These are phyloP conservation scores for Battus philenor DNA, from an alignment of 1,140 invertebrate species.

Conservation along the genomic window DNA sequence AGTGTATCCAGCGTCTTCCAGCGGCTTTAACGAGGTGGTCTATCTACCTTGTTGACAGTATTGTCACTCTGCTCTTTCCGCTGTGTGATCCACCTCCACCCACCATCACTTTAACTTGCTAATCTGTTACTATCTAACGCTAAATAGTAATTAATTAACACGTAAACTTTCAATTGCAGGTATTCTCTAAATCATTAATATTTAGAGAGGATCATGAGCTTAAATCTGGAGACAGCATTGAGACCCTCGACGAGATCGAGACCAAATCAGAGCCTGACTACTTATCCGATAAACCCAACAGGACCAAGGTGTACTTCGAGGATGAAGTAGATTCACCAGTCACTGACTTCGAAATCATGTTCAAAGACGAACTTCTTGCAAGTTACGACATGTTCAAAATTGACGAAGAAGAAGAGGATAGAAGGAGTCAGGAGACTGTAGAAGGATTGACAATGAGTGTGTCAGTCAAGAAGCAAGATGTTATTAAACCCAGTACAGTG, in stretches of 20 bases:
- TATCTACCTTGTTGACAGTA: no score
- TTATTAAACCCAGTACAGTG: slow-evolving; percentile 60
- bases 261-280: slow-evolving; percentile 67
- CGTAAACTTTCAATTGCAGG: slow-evolving; percentile 40
- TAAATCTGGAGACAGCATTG: slow-evolving; percentile 46
- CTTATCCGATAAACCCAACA: slow-evolving; percentile 54
- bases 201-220: slow-evolving; percentile 69
- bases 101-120: no score
- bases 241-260: slow-evolving; percentile 54
- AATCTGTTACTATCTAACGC: no score
- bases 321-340: slow-evolving; percentile 64
- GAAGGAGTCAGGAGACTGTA: slow-evolving; percentile 52
- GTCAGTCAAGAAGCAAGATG: slow-evolving; percentile 56
- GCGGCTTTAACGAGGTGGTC: no score
- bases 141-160: not conserved
- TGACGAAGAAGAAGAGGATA: slow-evolving; percentile 71
- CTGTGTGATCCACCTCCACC: no score
- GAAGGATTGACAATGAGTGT: slow-evolving; percentile 65
- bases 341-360: slow-evolving; percentile 76
- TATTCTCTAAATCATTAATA: slow-evolving; percentile 73
- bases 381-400: slow-evolving; percentile 69
- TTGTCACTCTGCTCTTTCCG: no score
- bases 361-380: slow-evolving; percentile 67
- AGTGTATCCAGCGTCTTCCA: no score
- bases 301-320: slow-evolving; percentile 70